Evolutionary conservation across 2,888 invertebrate species (phyloP), one percentile per base, ranked within the genome.

Genomic region (Dryobotodes eremita): DNA sequence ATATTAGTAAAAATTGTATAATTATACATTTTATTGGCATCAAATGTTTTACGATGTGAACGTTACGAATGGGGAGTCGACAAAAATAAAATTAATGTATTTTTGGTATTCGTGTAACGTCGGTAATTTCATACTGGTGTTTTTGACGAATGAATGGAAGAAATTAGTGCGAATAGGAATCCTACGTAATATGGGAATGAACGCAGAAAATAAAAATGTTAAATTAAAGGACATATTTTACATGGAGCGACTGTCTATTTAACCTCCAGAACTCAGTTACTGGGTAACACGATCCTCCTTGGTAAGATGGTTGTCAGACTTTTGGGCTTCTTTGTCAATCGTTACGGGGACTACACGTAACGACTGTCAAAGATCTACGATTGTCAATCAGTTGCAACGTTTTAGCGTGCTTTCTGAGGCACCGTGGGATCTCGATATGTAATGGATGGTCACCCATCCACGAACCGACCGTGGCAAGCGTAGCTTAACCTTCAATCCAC

Each of bases 21-120:
- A 86, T 80, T 82, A 77, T 69, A 84, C 42, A 75, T 83, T 87
- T 83, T 66, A 83, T 81, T 65, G 65, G 79, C 78, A 80, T 85
- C 74, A 82, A 79, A 85, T 64, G 68, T 86, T 83, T 87, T 57
- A 87, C 79, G 77, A 77, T 68, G 50, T 48, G 70, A 79, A 75
- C 73, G 61, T 50, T 48, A 66, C 31, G 57, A 74, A 71, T 78
- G 36, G 66, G 70, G 69, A 36, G 42, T 31, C 55, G 42, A 77
- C 84, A 55, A 61, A 83, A 87, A 87, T 87, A 87, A 81, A 76
- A 79, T 79, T 42, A 20, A 78, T 71, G 64, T 83, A 77, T 82
- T 81, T 81, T 80, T 80, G 85, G 73, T 66, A 77, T 66, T 78
- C 13, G n/a, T 48, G 65, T 82, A 62, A 77, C 66, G 57, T 65